These are phyloP conservation scores for Lithophane socia DNA, from an alignment of 2,888 invertebrate genomes.

Conservation along the genomic window DNA sequence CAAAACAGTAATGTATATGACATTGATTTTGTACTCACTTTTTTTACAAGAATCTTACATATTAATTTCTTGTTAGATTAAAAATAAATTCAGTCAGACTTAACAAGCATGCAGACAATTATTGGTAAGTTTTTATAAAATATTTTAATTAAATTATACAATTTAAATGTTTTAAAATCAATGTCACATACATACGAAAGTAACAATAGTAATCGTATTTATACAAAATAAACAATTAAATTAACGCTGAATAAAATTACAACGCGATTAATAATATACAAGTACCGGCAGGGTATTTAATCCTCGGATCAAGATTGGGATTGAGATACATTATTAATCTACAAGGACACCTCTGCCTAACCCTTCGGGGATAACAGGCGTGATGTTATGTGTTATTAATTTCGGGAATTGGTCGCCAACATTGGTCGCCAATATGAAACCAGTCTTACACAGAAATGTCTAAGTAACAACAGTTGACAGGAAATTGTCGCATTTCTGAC, in stretches of 20 bases:
- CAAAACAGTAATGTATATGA: conserved; percentile 57
- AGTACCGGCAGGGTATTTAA: conserved; percentile 50
- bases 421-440: conserved; percentile 5
- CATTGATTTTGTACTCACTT: conserved; percentile 42
- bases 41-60: conserved; percentile 11
- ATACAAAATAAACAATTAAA: conserved; percentile 62
- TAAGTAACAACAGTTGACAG: neutral
- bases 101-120: conserved; percentile 34
- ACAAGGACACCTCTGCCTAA: neutral
- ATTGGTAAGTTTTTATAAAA: conserved; percentile 32
- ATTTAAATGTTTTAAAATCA: conserved; percentile 44
- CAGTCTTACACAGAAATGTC: conserved; percentile 5
- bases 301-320: neutral
- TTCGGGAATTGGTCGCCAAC: neutral
- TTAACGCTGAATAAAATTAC: conserved; percentile 40
- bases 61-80: conserved; percentile 35
- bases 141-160: conserved; percentile 26
- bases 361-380: too few species aligned
- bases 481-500: conserved; percentile 6
- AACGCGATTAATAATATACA: conserved; percentile 50
- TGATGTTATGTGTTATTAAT: neutral
- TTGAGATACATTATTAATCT: neutral
- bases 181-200: conserved; percentile 41
- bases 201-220: conserved; percentile 55
- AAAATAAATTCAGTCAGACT: conserved; percentile 53